Conservation (phyloP, 2,888 invertebrate species). For the Oscheius sp. region DNA sequence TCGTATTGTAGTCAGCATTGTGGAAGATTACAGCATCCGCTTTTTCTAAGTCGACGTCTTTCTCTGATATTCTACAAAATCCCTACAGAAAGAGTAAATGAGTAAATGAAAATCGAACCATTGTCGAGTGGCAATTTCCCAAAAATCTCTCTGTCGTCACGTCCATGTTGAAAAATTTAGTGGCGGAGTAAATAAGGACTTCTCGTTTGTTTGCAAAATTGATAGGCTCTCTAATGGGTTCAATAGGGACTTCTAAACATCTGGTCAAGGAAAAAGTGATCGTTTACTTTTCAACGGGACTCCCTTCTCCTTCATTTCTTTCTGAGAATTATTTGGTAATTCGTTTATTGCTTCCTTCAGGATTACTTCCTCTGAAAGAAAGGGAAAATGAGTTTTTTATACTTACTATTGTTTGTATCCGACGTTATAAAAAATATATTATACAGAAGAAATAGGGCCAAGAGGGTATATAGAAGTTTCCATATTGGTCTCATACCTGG, state of each 20-base stretch:
- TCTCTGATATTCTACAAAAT: conserved; percentile 40
- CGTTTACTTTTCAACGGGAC: not conserved
- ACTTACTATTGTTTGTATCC: no score
- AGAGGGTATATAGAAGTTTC: no score
- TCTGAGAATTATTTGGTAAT: no score
- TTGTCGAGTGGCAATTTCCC: conserved; percentile 39
- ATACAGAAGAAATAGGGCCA: no score
- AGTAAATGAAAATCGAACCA: conserved; percentile 26
- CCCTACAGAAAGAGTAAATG: conserved; percentile 18
- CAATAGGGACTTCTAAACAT: not conserved
- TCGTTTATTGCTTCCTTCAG: no score
- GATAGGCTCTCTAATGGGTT: conserved; percentile 11
- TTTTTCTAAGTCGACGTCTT: conserved; percentile 32
- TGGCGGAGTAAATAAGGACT: conserved; percentile 49
- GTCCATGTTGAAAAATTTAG: conserved; percentile 48
- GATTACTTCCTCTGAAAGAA: no score
- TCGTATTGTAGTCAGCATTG: conserved; percentile 44
- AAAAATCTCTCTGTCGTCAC: conserved; percentile 48
- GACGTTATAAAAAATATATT: no score
- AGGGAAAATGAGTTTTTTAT: no score
- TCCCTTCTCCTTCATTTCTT: conserved; percentile 9
- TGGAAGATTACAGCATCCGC: conserved; percentile 53
- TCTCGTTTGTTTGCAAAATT: conserved; percentile 25
- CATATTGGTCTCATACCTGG: no score
- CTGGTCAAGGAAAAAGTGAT: no score